Evolutionary conservation across 2,113 vertebrate genomes (phyloP), one percentile per base, ranked within the genome.

Genomic region (Peromyscus californicus): DNA sequence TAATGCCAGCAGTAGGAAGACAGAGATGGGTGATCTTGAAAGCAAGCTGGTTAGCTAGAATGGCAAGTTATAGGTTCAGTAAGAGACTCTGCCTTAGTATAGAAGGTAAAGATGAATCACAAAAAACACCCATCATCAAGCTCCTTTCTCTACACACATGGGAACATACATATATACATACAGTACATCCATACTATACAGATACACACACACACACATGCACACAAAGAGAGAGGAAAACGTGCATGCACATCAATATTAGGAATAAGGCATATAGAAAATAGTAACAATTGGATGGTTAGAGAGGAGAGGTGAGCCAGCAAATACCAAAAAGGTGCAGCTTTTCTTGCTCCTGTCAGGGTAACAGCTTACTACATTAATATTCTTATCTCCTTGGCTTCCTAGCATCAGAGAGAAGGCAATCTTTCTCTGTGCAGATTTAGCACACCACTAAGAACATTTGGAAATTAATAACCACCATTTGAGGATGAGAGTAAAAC

Each of bases 401-500:
- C n/a, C 70, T 67, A 67, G 78, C 89, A 54, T 70, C 61, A 96
- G 67, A 93, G 4, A 90, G 83, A 86, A 93, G 67, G 89, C 31
- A 54, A 4, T 45, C 76, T 78, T 86, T 36, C 57, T 89, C 79
- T 74, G 33, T 22, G 21, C 11, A 83, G 70, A 76, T 42, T 93
- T 54, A 79, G 85, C 36, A 90, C 5, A 54, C 31, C 67, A 87
- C 24, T 33, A 51, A 88, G 82, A 96, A 86, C 67, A 91, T 48
- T 12, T 86, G 45, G 96, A 95, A 91, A 96, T 93, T 94, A 97
- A 97, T 96, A 84, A 91, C 82, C 59, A 72, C 67, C 76, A 82
- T 94, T 89, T 96, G 78, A 95, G 74, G 70, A 90, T 57, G 69
- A 88, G 67, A 79, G 48, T n/a, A 87, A 96, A 97, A 90, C 42